Evolutionary conservation across 1,140 invertebrate genomes (phyloP).

Genomic region (Mylabris phalerata): DNA sequence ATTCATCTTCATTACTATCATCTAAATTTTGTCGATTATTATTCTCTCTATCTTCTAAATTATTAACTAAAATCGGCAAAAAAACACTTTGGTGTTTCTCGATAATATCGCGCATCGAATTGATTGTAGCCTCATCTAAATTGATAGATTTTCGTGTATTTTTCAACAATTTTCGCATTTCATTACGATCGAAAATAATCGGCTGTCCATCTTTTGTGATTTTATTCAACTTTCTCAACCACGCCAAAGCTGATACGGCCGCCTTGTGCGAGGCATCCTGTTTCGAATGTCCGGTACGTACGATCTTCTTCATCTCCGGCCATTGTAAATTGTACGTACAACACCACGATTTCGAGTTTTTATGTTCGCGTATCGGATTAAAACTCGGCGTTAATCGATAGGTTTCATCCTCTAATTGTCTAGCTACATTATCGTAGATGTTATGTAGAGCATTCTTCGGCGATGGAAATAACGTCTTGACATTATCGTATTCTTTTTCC

Average conservation of each 20-base stretch:
- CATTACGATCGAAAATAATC: constrained; percentile 31
- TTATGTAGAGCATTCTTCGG: constrained; percentile 32
- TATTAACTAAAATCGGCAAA: constrained; percentile 17
- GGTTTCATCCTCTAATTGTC: constrained; percentile 21
- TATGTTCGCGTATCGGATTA: constrained; percentile 6
- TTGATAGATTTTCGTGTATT: constrained; percentile 24
- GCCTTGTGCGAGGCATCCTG: constrained; percentile 35
- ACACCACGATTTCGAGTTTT: constrained; percentile 21
- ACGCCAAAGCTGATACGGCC: constrained; percentile 28
- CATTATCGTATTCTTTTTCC: too few relatives aligned
- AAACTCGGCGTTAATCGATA: constrained; percentile 22
- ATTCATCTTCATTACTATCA: constrained; percentile 10
- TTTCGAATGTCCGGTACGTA: constrained; percentile 28
- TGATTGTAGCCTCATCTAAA: constrained; percentile 17
- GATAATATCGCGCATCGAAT: constrained; percentile 29
- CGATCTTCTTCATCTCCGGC: constrained; percentile 31
- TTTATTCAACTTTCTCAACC: constrained; percentile 28
- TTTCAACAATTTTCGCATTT: constrained; percentile 26
- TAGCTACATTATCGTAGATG: constrained; percentile 22
- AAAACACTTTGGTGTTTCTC: constrained; percentile 29
- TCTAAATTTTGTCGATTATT: neutral
- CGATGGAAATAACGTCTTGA: constrained; percentile 10
- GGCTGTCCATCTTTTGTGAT: constrained; percentile 34
- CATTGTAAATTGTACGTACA: constrained; percentile 37
- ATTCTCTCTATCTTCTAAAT: constrained; percentile 8